Base-by-base conservation (phyloP, 2,113 vertebrate species). In the Thalassoma bifasciatum region DNA sequence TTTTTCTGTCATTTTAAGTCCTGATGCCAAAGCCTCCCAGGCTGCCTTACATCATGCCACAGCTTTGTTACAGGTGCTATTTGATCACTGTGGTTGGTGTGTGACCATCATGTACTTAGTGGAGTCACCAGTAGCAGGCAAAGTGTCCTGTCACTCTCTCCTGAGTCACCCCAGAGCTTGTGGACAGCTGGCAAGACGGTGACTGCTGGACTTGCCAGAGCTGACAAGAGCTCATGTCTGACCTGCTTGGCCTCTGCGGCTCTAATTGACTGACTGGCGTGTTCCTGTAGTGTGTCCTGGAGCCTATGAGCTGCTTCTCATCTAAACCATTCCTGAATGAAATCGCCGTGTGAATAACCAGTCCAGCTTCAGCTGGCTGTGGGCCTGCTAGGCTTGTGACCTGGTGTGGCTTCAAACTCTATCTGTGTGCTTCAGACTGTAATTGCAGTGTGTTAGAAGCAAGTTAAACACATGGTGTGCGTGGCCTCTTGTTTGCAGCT, bases 111-210 rank as follows among this genome's bases (percentile, higher is more conserved):
- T 44, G 26, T 26, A 11, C 10, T 44, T 49, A 42, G 24, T 42
- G 9, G 46, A 50, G 61, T 26, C 64, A 66, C 77, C 24, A 66
- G 17, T 62, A 54, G 65, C 17, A 34, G 26, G 21, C 46, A 52
- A 54, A 64, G 47, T 71, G 24, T 2, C 37, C 57, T 59, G 65
- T 70, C 54, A 50, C 37, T 36, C 54, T 46, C 37, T 36, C 61
- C 14, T 8, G 70, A 79, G 44, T 82, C 66, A 71, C 51, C 51
- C 81, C 47, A 58, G 47, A 67, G 34, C 66, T 62, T 26, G 63
- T 75, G 58, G 50, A 76, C 83, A 64, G 73, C 75, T 85, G 84
- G 88, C 81, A 80, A 83, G 58, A 75, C 46, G 19, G 63, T 37
- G 60, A 62, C 85, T 59, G 72, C 69, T 67, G 60, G 72, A 81